Evolutionary conservation across 2,888 invertebrate genomes (phyloP).

Genomic region (Morinoia aosen): DNA sequence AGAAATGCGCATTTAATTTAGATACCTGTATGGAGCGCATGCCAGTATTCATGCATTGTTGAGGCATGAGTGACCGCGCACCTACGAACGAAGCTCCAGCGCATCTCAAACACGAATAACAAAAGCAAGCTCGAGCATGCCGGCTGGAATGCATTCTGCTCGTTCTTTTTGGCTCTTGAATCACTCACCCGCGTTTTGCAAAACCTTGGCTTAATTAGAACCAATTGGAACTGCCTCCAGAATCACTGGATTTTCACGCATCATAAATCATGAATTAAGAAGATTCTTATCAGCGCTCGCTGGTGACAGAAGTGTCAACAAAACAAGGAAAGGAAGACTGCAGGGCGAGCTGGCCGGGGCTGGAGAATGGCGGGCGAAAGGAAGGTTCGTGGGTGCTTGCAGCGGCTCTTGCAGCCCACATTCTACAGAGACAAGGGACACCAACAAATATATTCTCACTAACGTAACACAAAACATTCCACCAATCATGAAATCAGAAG

Average conservation of each 20-base stretch:
- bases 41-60: not conserved
- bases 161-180: not conserved
- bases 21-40: not conserved
- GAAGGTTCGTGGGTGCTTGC: not conserved
- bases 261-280: constrained; percentile 36
- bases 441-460: not conserved
- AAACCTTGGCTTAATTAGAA: constrained; percentile 4
- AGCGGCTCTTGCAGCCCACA: not conserved
- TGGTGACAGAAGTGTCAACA: not conserved
- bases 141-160: not conserved
- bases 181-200: not conserved
- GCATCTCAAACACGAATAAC: not conserved
- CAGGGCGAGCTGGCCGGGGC: not conserved
- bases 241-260: constrained; percentile 43
- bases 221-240: not conserved
- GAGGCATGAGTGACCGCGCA: not conserved
- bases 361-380: not conserved
- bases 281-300: constrained; percentile 28
- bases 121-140: not conserved
- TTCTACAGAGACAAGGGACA: not conserved
- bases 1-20: not conserved
- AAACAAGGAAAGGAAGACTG: not conserved
- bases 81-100: not conserved
- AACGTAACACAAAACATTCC: not conserved
- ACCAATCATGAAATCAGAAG: not conserved